Conservation (phyloP, 2,113 vertebrate genomes). For the Pelecanus crispus region DNA sequence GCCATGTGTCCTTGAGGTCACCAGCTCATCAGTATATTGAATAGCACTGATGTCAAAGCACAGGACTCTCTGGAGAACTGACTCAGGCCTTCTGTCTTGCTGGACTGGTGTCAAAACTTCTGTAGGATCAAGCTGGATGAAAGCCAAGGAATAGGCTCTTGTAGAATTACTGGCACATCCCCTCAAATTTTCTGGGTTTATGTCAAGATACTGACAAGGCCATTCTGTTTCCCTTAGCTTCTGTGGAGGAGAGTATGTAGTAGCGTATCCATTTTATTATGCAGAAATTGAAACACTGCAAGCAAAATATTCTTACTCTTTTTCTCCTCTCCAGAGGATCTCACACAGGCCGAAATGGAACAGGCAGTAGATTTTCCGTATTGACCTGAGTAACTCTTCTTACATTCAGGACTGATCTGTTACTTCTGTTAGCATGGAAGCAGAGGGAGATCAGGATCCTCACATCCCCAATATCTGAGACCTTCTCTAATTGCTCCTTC, state of each 20-base stretch:
- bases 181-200: constrained; percentile 57
- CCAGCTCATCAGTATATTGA: constrained; percentile 12
- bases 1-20: constrained; percentile 17
- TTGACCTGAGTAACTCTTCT: background rate
- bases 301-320: background rate
- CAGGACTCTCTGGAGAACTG: constrained; percentile 45
- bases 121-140: constrained; percentile 59
- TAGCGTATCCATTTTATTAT: constrained; percentile 4
- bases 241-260: background rate
- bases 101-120: constrained; percentile 64
- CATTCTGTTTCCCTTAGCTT: constrained; percentile 62
- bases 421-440: background rate
- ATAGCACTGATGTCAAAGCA: constrained; percentile 25
- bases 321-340: background rate
- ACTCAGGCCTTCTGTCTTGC: constrained; percentile 65
- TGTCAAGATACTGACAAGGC: constrained; percentile 67
- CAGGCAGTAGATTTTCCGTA: background rate
- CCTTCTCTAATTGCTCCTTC: background rate
- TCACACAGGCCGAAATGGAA: background rate
- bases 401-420: background rate
- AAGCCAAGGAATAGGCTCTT: constrained; percentile 51
- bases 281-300: background rate
- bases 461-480: background rate
- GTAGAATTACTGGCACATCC: constrained; percentile 64
- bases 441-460: background rate